Evolutionary conservation across 2,113 vertebrate species (phyloP).

Genomic region (Thunnus maccoyii): DNA sequence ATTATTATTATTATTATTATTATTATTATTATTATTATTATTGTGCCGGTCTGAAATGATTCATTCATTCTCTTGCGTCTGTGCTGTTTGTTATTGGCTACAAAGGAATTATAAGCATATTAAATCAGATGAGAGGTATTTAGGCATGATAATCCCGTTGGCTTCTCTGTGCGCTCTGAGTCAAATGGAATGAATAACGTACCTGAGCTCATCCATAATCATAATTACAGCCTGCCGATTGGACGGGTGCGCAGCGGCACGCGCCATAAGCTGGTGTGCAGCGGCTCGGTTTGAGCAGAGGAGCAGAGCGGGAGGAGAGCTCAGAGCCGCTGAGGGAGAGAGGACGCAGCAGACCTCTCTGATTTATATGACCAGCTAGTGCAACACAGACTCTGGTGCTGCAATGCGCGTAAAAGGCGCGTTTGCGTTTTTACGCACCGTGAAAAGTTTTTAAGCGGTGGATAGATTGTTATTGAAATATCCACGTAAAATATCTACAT

Average conservation of each 20-base stretch:
- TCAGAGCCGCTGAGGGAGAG: constrained; percentile 4
- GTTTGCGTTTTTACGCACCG: constrained; percentile 58
- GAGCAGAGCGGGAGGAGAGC: constrained; percentile 19
- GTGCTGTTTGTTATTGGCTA: background rate
- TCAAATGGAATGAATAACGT: constrained; percentile 18
- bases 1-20: background rate
- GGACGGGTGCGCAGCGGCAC: constrained; percentile 35
- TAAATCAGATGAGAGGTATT: constrained; percentile 31
- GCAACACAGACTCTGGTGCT: background rate
- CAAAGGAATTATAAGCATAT: constrained; percentile 22
- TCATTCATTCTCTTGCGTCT: background rate
- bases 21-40: background rate
- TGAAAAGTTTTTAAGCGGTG: background rate
- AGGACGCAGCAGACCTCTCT: constrained; percentile 4
- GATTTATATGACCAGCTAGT: background rate
- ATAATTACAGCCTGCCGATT: constrained; percentile 49
- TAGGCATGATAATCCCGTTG: constrained; percentile 20
- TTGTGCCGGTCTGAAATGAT: background rate
- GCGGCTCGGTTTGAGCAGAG: constrained; percentile 35
- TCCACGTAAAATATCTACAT: background rate
- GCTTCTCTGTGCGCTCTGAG: background rate
- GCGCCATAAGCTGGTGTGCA: constrained; percentile 32
- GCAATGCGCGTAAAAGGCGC: constrained; percentile 47
- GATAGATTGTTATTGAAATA: background rate
- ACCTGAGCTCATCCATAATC: constrained; percentile 58